phyloP scores from a whole-genome alignment of 2,113 vertebrate species.

The Collichthys lucidus region DNA sequence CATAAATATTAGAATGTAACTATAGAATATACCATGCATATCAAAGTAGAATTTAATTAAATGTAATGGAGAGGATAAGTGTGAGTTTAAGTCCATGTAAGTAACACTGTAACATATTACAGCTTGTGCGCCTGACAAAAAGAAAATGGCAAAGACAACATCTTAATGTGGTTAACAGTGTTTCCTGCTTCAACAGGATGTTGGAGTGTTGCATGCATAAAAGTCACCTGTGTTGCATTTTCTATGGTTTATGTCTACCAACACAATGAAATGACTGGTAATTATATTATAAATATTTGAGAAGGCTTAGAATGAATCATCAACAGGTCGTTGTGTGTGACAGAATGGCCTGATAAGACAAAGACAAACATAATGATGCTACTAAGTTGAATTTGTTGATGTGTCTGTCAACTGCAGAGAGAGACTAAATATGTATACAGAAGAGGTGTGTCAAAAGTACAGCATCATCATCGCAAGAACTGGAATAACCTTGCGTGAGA shows the following conservation, averaged over 20 bases:
- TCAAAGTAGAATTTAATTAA: background rate
- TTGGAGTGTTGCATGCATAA: background rate
- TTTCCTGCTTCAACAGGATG: constrained; percentile 64
- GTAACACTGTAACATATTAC: background rate
- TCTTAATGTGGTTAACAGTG: constrained; percentile 56
- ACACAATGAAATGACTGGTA: background rate
- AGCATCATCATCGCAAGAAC: constrained; percentile 19
- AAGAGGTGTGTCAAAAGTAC: constrained; percentile 2
- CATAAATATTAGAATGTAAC: background rate
- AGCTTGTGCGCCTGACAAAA: background rate
- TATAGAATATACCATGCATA: background rate
- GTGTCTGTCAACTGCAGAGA: constrained; percentile 12
- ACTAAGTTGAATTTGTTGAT: constrained; percentile 2
- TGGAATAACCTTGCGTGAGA: constrained; percentile 20
- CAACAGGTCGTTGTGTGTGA: background rate
- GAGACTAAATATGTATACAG: background rate
- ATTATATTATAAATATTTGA: background rate
- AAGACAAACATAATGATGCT: background rate
- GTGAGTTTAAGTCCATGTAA: background rate
- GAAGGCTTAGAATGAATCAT: background rate
- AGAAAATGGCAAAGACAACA: constrained; percentile 7
- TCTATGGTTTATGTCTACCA: background rate
- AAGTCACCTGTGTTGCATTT: background rate
- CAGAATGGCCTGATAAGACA: background rate
- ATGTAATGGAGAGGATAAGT: background rate